Evolutionary conservation across 2,113 vertebrate species (phyloP), one percentile per base, ranked within the genome.

Genomic region (Odocoileus hemionus): DNA sequence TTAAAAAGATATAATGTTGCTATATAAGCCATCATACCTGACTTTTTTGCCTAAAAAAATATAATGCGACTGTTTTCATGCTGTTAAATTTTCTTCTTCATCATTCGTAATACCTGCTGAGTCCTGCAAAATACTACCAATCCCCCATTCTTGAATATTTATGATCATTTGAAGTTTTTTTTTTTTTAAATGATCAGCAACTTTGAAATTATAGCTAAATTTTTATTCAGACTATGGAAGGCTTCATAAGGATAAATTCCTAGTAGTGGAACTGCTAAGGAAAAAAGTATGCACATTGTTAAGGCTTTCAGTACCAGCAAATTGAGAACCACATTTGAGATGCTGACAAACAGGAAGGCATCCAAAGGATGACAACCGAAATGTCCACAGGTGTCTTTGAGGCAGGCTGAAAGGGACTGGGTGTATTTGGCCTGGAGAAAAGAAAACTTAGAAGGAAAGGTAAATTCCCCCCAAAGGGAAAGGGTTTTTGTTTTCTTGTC

Each of bases 121-220:
- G 6, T 84, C 57, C 2, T 61, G 26, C 11, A 80, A 7, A n/a
- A n/a, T 50, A 89, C 54, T 89, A 78, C 30, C 64, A 87, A 86
- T 52, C 50, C 11, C 15, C 55, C 78, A 52, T 57, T 80, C 52
- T 92, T 92, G 58, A 95, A 87, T 10, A 96, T 74, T 47, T n/a
- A 57, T 39, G 23, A 13, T 61, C 79, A 84, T 61, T 45, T 30
- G 12, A 87, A 25, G 2, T 36, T 79, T 9, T 61, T 64, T n/a
- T n/a, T 36, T 67, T 55, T 55, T 70, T 12, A 13, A 74, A 91
- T 86, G 52, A 86, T 84, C 43, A 89, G n/a, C 52, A 92, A 95
- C 64, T 91, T 90, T 90, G 76, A 90, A 90, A 96, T 88, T 90
- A 83, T 80, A 84, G 23, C 57, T 96, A 91, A 83, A 86, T 92